Percentiles rank a stretch among this genome's conserved stretches.
phyloP scores from a whole-genome alignment of 2,113 vertebrate species.

The Castor canadensis region DNA sequence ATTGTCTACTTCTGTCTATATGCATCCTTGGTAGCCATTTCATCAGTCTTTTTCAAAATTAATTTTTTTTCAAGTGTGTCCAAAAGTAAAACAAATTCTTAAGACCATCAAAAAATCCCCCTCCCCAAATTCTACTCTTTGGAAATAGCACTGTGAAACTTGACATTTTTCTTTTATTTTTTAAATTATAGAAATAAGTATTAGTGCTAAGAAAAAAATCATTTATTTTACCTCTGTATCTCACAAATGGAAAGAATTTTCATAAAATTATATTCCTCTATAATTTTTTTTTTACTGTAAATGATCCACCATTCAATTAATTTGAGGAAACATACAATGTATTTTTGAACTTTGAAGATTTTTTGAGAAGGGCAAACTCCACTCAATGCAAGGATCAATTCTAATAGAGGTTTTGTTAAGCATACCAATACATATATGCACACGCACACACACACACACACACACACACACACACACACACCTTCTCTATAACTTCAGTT shows the following conservation, averaged over 20 bases:
- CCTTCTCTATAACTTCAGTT: not conserved
- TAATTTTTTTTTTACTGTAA: not conserved
- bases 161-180: not conserved
- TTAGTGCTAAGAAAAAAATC: not conserved
- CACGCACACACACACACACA: not conserved
- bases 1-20: not conserved
- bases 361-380: not conserved
- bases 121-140: not conserved
- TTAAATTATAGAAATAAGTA: not conserved
- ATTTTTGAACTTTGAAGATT: not conserved
- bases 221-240: not conserved
- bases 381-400: not conserved
- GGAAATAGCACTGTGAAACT: not conserved
- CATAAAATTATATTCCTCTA: not conserved
- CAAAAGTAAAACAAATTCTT: not conserved
- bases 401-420: not conserved
- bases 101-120: not conserved
- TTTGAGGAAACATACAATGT: not conserved
- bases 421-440: too few relatives aligned
- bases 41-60: constrained; percentile 27
- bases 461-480: not conserved
- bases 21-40: not conserved
- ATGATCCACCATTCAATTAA: not conserved
- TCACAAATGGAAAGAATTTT: not conserved
- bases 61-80: not conserved